Percentiles rank a stretch among this genome's conserved stretches.
Conservation (phyloP, 2,888 invertebrate species). For the Dasysyrphus tricinctus region DNA sequence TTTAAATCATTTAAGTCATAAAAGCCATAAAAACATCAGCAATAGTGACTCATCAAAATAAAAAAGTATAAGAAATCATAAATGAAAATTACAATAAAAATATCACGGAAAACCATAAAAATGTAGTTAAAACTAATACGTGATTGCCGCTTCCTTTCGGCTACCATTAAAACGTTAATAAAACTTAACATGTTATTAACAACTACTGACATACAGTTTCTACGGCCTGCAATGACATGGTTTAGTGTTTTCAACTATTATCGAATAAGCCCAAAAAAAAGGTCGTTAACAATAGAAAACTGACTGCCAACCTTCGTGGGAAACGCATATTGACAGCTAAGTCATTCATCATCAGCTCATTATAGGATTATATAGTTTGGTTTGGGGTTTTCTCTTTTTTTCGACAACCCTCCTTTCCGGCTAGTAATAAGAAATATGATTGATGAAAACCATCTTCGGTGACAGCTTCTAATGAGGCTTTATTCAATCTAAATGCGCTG, state of each 20-base stretch:
- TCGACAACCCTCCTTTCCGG: not conserved
- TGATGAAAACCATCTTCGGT: slow-evolving; percentile 40
- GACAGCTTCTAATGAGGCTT: slow-evolving; percentile 48
- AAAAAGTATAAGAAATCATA: not conserved
- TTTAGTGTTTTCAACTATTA: slow-evolving; percentile 6
- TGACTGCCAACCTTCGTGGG: slow-evolving; percentile 37
- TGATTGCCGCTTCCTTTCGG: not conserved
- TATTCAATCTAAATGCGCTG: slow-evolving; percentile 28
- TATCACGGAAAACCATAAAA: slow-evolving; percentile 44
- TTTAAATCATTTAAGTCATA: not conserved
- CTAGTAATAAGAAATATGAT: slow-evolving; percentile 36
- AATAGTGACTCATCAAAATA: not conserved
- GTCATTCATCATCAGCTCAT: slow-evolving; percentile 55
- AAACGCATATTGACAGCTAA: slow-evolving; percentile 49
- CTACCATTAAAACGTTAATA: slow-evolving; percentile 27
- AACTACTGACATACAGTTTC: not conserved
- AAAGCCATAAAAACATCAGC: not conserved
- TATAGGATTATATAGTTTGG: slow-evolving; percentile 28
- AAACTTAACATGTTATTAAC: slow-evolving; percentile 28
- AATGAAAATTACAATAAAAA: slow-evolving; percentile 23
- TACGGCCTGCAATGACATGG: not conserved
- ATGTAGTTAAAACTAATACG: slow-evolving; percentile 21
- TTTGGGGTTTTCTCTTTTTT: not conserved
- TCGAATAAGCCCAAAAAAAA: slow-evolving; percentile 8
- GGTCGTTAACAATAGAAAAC: slow-evolving; percentile 31